Evolutionary conservation across 2,888 invertebrate species (phyloP).

Genomic region (Nemotelus pantherinus): DNA sequence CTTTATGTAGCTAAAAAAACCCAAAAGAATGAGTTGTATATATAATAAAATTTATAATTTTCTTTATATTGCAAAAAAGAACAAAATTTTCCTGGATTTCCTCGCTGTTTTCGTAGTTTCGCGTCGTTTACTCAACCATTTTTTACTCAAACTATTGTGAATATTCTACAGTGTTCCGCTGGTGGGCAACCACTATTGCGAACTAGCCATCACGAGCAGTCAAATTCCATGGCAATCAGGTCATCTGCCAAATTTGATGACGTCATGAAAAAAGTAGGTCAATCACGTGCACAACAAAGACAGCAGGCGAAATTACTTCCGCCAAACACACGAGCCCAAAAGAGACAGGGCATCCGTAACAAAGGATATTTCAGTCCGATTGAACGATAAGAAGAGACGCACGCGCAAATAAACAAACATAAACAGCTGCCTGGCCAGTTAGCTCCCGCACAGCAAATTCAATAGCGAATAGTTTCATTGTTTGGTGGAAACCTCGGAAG

Average conservation of each 20-base stretch:
- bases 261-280: slow-evolving; percentile 40
- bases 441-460: too few relatives aligned
- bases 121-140: too few relatives aligned
- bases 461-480: neutral
- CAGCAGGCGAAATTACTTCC: slow-evolving; percentile 7
- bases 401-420: slow-evolving; percentile 33
- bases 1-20: too few relatives aligned
- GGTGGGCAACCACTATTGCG: neutral
- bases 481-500: neutral
- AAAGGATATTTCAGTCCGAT: neutral
- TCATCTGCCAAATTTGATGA: neutral
- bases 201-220: too few relatives aligned
- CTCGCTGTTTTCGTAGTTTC: too few relatives aligned
- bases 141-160: too few relatives aligned
- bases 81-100: too few relatives aligned
- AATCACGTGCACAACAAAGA: slow-evolving; percentile 12
- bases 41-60: too few relatives aligned
- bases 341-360: slow-evolving; percentile 2
- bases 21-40: too few relatives aligned
- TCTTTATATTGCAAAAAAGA: too few relatives aligned
- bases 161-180: too few relatives aligned
- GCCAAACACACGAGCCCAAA: neutral
- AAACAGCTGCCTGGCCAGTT: slow-evolving; percentile 32
- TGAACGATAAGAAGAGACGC: neutral
- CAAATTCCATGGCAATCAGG: slow-evolving; percentile 9